Evolutionary conservation across 1,140 invertebrate genomes (phyloP), one percentile per base, ranked within the genome.

Genomic region (Drosophila malerkotliana): DNA sequence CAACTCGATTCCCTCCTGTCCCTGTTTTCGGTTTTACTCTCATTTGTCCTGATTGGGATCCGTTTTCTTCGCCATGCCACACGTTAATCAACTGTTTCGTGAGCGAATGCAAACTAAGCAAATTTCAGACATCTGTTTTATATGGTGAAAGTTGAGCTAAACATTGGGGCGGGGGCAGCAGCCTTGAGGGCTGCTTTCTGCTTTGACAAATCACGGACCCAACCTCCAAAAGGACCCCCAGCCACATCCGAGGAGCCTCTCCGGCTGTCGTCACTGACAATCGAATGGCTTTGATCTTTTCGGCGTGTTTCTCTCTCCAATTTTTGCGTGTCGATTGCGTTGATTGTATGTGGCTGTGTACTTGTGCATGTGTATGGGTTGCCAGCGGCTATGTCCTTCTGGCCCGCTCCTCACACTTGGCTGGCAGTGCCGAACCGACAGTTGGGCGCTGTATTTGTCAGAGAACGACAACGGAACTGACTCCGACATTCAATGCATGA

Each of bases 251-350:
- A 67, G 47, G 41, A 57, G 39, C 58, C 66, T 61, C 82, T 76
- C 44, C 47, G 66, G 56, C 57, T 88, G 72, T 66, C 67, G 55
- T 60, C 72, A 73, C 63, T 88, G 83, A 77, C 83, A 88, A 88
- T 88, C 83, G 79, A 88, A 88, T 60, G 72, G 67, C 83, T 88
- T 88, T 88, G 83, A 88, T 88, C 83, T 88, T 88, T 83, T 83
- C 79, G 79, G 66, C 79, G 72, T 72, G 34, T 18, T 39, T 51
- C 60, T 62, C 57, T 72, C 64, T 56, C 48, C 76, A 83, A 77
- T 88, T 88, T 88, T 79, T 73, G 75, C 67, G 75, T 83, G 79
- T 87, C 75, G 83, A 79, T 88, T 82, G 80, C 80, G 66, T 68
- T 69, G 68, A 71, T 56, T 66, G 77, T 47, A 14, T 61, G 47